Evolutionary conservation across 1,140 invertebrate genomes (phyloP).

Genomic region (Leptinotarsa defecta): DNA sequence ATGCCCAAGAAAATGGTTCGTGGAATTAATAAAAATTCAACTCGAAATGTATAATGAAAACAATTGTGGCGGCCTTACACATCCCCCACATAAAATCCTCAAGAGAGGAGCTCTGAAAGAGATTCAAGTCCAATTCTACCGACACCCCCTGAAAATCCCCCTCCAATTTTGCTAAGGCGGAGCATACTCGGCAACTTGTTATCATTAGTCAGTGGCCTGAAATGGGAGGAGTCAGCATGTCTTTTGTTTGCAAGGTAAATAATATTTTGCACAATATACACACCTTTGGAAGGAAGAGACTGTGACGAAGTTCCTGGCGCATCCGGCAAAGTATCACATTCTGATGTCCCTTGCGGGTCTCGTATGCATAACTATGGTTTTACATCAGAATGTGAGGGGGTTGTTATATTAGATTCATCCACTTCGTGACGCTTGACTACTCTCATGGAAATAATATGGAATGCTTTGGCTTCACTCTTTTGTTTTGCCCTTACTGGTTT

Average conservation of each 20-base stretch:
- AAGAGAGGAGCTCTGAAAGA: too few species aligned
- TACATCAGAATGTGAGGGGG: conserved; percentile 49
- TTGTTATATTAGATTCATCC: conserved; percentile 53
- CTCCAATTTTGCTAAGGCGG: conserved; percentile 24
- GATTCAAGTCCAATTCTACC: too few species aligned
- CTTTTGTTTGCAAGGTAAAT: conserved; percentile 56
- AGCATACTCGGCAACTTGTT: conserved; percentile 44
- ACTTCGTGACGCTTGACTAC: conserved; percentile 45
- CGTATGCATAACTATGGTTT: conserved; percentile 54
- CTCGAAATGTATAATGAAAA: too few species aligned
- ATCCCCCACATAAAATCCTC: too few species aligned
- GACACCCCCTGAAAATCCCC: too few species aligned
- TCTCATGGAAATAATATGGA: conserved; percentile 49
- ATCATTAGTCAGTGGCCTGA: conserved; percentile 54
- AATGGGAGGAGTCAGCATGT: conserved; percentile 50
- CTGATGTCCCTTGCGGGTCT: conserved; percentile 40
- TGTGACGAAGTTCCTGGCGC: conserved; percentile 32
- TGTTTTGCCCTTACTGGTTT: conserved; percentile 39
- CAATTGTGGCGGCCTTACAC: too few species aligned
- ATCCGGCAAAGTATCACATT: conserved; percentile 35
- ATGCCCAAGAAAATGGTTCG: too few species aligned
- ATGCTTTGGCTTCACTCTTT: conserved; percentile 46
- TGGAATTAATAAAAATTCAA: too few species aligned
- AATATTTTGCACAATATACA: conserved; percentile 57
- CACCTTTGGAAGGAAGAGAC: conserved; percentile 52